Evolutionary conservation across 2,888 invertebrate species (phyloP).

Genomic region (Dryobota labecula): DNA sequence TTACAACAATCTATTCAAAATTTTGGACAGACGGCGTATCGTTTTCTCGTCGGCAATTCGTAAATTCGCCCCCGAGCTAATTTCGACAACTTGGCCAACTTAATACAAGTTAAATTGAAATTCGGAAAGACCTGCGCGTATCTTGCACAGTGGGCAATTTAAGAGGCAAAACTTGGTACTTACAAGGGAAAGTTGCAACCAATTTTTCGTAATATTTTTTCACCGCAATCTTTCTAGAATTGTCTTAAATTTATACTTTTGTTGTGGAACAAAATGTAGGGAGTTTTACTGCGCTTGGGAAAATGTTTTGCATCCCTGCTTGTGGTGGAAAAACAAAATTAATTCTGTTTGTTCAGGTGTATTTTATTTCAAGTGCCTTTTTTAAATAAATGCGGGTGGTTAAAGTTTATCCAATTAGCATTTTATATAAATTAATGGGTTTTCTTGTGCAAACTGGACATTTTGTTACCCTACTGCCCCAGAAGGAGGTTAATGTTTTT

Average conservation of each 20-base stretch:
- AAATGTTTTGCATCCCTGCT: constrained; percentile 40
- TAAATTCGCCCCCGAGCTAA: constrained; percentile 75
- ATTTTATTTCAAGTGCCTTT: constrained; percentile 35
- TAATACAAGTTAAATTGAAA: constrained; percentile 88
- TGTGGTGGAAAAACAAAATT: constrained; percentile 29
- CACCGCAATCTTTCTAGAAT: constrained; percentile 63
- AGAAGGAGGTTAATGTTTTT: no score
- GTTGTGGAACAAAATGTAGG: constrained; percentile 45
- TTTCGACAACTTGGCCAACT: constrained; percentile 80
- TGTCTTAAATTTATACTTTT: constrained; percentile 65
- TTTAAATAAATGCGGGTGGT: constrained; percentile 34
- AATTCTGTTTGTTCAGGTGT: constrained; percentile 34
- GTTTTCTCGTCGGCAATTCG: constrained; percentile 63
- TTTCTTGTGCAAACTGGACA: background rate
- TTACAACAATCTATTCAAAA: constrained; percentile 49
- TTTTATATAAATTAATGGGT: constrained; percentile 30
- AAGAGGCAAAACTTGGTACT: constrained; percentile 66
- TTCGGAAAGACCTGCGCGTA: constrained; percentile 76
- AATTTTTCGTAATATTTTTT: constrained; percentile 66
- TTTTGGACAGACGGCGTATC: constrained; percentile 57
- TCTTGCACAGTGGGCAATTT: constrained; percentile 69
- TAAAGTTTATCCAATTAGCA: constrained; percentile 37
- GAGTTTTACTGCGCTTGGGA: constrained; percentile 35
- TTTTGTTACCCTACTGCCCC: no score
- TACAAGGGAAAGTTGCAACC: constrained; percentile 59